Conservation (phyloP, 2,113 vertebrate genomes). For the Thamnophis sirtalis region DNA sequence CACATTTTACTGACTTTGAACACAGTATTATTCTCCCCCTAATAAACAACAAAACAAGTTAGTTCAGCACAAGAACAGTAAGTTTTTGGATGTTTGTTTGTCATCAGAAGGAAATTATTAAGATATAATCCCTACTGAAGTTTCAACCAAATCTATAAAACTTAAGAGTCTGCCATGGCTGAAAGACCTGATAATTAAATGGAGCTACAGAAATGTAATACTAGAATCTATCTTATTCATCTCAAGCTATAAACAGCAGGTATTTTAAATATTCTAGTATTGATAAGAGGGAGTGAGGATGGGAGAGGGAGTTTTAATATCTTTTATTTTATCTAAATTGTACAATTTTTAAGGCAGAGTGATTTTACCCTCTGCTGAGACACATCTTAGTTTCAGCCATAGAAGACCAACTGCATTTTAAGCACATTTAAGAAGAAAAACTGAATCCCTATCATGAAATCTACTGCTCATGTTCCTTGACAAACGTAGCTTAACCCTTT, state of each 20-base stretch:
- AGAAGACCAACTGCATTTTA: background rate
- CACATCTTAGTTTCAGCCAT: background rate
- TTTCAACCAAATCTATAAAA: background rate
- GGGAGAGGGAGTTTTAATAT: background rate
- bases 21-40: background rate
- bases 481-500: background rate
- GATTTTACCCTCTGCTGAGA: background rate
- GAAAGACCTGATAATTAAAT: background rate
- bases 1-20: slow-evolving; percentile 4
- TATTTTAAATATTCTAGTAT: background rate
- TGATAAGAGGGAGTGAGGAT: background rate
- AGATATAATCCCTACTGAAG: background rate
- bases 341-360: background rate
- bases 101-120: background rate
- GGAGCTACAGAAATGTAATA: background rate
- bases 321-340: background rate
- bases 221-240: background rate
- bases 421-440: background rate
- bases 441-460: background rate
- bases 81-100: background rate
- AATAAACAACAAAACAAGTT: slow-evolving; percentile 5
- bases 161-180: background rate
- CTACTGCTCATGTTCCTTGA: background rate
- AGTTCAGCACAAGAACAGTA: background rate
- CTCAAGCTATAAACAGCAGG: background rate